phyloP scores from a whole-genome alignment of 1,140 invertebrate genomes.

The Macrobrachium rosenbergii region DNA sequence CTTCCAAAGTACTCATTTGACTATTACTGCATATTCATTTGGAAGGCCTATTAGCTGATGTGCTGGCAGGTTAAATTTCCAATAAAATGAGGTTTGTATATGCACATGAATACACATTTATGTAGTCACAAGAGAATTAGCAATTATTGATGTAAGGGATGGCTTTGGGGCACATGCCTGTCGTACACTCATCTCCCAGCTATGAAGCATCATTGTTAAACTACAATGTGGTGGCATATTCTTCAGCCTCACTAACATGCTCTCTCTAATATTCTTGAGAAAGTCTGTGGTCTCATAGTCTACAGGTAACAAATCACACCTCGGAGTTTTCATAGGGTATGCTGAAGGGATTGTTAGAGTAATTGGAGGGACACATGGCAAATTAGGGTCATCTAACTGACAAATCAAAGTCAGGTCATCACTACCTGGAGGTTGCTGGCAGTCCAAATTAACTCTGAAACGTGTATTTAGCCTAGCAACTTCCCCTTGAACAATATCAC shows the following conservation, averaged over 20 bases:
- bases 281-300: slow-evolving; percentile 78
- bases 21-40: too few species aligned
- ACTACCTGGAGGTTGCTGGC: slow-evolving; percentile 80
- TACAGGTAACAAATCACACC: slow-evolving; percentile 69
- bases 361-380: slow-evolving; percentile 92
- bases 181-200: slow-evolving; percentile 95
- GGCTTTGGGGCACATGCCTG: slow-evolving; percentile 79
- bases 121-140: slow-evolving; percentile 7
- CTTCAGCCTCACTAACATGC: slow-evolving; percentile 82
- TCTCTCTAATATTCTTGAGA: slow-evolving; percentile 81
- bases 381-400: slow-evolving; percentile 86
- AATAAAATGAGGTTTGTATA: too few species aligned
- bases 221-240: slow-evolving; percentile 85
- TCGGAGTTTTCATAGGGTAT: slow-evolving; percentile 81
- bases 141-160: slow-evolving; percentile 45
- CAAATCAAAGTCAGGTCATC: slow-evolving; percentile 80
- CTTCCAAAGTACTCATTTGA: too few species aligned
- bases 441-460: slow-evolving; percentile 87
- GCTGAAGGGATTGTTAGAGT: slow-evolving; percentile 84
- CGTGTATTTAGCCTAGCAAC: slow-evolving; percentile 89
- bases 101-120: too few species aligned
- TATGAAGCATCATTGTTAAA: slow-evolving; percentile 87
- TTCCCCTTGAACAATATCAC: slow-evolving; percentile 91
- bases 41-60: too few species aligned
- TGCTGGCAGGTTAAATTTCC: too few species aligned